Percentiles rank a stretch among this genome's conserved stretches.
Evolutionary conservation across 2,888 invertebrate species (phyloP).

Genomic region (Diloba caeruleocephala): DNA sequence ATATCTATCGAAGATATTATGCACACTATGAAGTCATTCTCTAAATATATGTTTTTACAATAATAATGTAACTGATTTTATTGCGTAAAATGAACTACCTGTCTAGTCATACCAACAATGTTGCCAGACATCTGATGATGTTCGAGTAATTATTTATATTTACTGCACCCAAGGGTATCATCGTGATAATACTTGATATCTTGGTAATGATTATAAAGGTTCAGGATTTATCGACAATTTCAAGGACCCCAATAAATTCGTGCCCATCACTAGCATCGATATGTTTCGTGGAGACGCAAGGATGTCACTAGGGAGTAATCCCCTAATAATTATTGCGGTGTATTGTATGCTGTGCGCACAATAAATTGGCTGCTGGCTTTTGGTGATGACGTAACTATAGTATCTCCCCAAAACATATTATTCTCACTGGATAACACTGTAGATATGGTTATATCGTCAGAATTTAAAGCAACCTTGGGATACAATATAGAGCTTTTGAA

Average conservation of each 20-base stretch:
- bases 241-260: slow-evolving; percentile 28
- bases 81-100: no score
- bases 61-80: no score
- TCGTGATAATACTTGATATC: slow-evolving; percentile 18
- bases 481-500: slow-evolving; percentile 3
- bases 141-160: slow-evolving; percentile 29
- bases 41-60: slow-evolving; percentile 9
- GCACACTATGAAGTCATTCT: slow-evolving; percentile 16
- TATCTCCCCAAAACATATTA: slow-evolving; percentile 33
- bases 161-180: slow-evolving; percentile 24
- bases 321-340: slow-evolving; percentile 66
- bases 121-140: slow-evolving; percentile 5
- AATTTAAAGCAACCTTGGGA: slow-evolving; percentile 1
- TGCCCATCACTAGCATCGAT: slow-evolving; percentile 52
- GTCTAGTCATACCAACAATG: slow-evolving; percentile 11
- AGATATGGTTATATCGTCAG: slow-evolving; percentile 12
- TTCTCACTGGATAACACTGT: slow-evolving; percentile 31
- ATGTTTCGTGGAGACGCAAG: slow-evolving; percentile 41
- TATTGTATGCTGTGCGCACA: slow-evolving; percentile 51
- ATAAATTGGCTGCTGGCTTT: slow-evolving; percentile 45
- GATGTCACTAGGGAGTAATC: slow-evolving; percentile 63
- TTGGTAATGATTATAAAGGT: slow-evolving; percentile 20
- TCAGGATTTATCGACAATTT: slow-evolving; percentile 42
- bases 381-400: slow-evolving; percentile 44
- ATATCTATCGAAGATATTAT: slow-evolving; percentile 18